Conservation (phyloP, 2,888 invertebrate species). For the Oscheius sp. region DNA sequence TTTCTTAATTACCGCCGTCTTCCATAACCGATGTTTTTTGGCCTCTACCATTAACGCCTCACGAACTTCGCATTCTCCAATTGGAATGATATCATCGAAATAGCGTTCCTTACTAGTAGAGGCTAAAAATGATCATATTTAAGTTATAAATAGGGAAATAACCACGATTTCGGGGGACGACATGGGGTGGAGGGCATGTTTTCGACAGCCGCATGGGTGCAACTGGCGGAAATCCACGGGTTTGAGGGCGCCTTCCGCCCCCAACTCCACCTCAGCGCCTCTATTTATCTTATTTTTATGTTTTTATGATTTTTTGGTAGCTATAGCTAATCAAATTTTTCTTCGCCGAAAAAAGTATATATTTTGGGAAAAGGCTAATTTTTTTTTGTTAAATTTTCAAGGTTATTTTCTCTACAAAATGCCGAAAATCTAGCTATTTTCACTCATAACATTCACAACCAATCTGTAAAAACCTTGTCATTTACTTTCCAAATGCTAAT, state of each 20-base stretch:
- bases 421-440: too few species aligned
- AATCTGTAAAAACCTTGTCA: too few species aligned
- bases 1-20: conserved; percentile 58
- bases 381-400: too few species aligned
- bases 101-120: conserved; percentile 43
- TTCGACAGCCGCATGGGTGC: conserved; percentile 20
- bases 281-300: too few species aligned
- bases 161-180: conserved; percentile 4
- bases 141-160: background rate
- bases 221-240: conserved; percentile 16
- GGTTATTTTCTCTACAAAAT: too few species aligned
- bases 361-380: too few species aligned
- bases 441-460: too few species aligned
- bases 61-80: conserved; percentile 66
- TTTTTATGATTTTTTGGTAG: too few species aligned
- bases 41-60: conserved; percentile 60
- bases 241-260: conserved; percentile 10
- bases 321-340: too few species aligned
- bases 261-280: too few species aligned
- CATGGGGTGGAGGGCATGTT: conserved; percentile 17
- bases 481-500: too few species aligned
- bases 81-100: conserved; percentile 60
- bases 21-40: conserved; percentile 57
- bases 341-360: too few species aligned
- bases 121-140: conserved; percentile 31